Evolutionary conservation across 2,113 vertebrate genomes (phyloP), one percentile per base, ranked within the genome.

Genomic region (Columbina picui): DNA sequence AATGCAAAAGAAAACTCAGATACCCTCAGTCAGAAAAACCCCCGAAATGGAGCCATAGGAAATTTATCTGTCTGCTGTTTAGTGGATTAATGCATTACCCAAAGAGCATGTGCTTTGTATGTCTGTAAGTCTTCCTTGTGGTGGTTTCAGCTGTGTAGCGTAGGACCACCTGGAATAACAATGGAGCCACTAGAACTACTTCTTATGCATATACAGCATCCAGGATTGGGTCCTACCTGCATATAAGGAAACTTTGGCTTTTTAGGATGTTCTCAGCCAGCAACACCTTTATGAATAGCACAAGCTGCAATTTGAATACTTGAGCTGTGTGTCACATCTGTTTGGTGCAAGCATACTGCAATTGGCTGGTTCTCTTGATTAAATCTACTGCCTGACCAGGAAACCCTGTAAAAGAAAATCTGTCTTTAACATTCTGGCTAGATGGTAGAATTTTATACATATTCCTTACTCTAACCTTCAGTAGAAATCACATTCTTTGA

Each of bases 401-500:
- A 91, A 92, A 79, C 36, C 23, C 88, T 92, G 49, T 89, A 94
- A 88, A 89, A 87, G 67, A 90, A 84, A 75, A 22, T n/a, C 61
- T 78, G 69, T 53, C 79, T 83, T 26, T 52, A 89, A 87, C 90
- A 84, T 74, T 95, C 71, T 73, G 60, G 50, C 87, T 65, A 73
- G 85, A 88, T 88, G 69, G 84, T 34, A 94, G 74, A 56, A 71
- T 74, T 90, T 59, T 93, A 71, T 73, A 45, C 1, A 0, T 73
- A 85, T 87, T 87, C 55, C 59, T 94, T 89, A 55, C 53, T 88
- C 75, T 50, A 96, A 87, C 94, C 84, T 91, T 87, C 73, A 82
- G 71, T 45, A 87, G 84, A 96, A 95, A 93, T 95, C 55, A 84
- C 87, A 97, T 97, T 97, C 64, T 95, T 95, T 77, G 27, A 93